Conservation (phyloP, 2,113 vertebrate genomes). For the Ursus arctos region DNA sequence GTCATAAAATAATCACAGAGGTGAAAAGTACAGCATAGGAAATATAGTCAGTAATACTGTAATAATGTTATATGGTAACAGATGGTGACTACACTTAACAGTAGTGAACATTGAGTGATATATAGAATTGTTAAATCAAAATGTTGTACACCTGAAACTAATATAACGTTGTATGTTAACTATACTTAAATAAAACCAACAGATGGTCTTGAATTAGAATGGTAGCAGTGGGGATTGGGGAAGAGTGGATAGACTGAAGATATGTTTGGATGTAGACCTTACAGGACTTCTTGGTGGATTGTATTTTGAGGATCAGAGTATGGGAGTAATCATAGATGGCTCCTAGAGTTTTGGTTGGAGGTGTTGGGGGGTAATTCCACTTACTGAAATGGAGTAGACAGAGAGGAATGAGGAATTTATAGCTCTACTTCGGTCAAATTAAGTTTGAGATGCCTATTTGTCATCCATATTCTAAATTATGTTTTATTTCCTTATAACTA, state of each 20-base stretch:
- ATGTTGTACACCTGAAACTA: not conserved
- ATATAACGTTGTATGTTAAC: not conserved
- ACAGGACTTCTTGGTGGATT: not conserved
- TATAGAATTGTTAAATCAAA: not conserved
- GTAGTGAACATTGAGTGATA: not conserved
- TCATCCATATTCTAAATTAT: not conserved
- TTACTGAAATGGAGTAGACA: slow-evolving; percentile 2
- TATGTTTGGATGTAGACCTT: not conserved
- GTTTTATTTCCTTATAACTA: slow-evolving; percentile 4
- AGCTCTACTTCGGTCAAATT: not conserved
- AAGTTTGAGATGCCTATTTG: slow-evolving; percentile 23
- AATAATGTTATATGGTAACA: not conserved
- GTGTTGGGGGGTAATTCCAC: not conserved
- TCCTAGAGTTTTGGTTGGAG: not conserved
- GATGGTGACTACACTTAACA: not conserved
- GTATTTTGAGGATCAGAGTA: not conserved
- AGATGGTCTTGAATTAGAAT: not conserved
- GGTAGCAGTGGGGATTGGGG: not conserved
- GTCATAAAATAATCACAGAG: not conserved
- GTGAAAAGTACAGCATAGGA: not conserved
- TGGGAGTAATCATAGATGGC: not conserved
- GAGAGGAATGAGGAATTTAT: not conserved
- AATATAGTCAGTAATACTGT: not conserved
- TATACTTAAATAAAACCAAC: not conserved
- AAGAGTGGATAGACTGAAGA: not conserved